Evolutionary conservation across 2,888 invertebrate genomes (phyloP).

Genomic region (Oscheius sp.): DNA sequence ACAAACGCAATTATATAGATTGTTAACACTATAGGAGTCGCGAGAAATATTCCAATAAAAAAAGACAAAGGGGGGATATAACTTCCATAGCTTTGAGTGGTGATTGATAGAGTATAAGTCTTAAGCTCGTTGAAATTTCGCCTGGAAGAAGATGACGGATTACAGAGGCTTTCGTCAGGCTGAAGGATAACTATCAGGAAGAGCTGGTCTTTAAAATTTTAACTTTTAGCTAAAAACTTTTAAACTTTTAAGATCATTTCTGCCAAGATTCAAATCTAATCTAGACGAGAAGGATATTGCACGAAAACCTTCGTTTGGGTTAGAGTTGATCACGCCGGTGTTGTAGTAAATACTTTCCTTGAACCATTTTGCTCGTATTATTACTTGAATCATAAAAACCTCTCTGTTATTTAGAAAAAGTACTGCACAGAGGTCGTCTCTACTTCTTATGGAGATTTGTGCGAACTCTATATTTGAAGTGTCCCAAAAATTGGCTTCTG

Average conservation of each 20-base stretch:
- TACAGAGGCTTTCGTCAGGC: conserved; percentile 16
- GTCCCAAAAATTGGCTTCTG: conserved; percentile 12
- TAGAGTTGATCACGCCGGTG: not conserved
- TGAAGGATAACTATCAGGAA: not conserved
- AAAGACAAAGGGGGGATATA: not conserved
- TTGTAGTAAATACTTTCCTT: not conserved
- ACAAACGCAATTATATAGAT: not conserved
- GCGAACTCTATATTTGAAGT: not conserved
- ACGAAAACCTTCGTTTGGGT: not conserved
- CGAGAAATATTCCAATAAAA: not conserved
- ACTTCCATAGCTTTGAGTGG: not conserved
- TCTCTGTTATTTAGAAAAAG: conserved; percentile 10
- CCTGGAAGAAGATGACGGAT: not conserved
- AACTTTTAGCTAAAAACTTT: too few relatives aligned
- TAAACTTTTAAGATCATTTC: too few relatives aligned
- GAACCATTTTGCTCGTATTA: too few relatives aligned
- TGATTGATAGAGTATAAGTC: not conserved
- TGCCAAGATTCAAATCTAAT: conserved; percentile 2
- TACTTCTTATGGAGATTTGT: not conserved
- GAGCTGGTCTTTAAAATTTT: not conserved
- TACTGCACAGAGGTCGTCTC: not conserved
- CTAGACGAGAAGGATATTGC: not conserved
- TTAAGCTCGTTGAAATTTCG: not conserved
- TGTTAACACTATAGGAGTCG: not conserved
- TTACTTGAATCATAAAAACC: not conserved